Conservation (phyloP, 2,888 invertebrate species). For the Tetramorium bicarinatum region DNA sequence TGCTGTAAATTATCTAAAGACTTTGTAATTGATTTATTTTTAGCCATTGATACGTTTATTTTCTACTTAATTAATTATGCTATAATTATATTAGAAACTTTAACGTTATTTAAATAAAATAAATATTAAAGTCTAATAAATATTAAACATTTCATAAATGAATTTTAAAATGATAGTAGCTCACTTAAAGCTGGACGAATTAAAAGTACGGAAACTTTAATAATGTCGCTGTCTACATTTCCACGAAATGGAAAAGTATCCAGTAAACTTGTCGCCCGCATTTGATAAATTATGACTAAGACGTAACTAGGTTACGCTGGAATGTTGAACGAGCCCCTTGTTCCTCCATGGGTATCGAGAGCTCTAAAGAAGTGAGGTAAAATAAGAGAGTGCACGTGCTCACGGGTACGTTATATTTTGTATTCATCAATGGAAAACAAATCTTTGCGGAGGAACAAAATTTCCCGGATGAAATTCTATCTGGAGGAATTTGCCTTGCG, state of each 20-base stretch:
- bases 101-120: background rate
- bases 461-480: conserved; percentile 44
- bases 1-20: background rate
- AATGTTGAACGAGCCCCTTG: conserved; percentile 64
- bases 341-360: conserved; percentile 70
- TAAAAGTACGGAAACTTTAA: background rate
- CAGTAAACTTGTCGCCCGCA: background rate
- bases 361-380: conserved; percentile 44
- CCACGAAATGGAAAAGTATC: background rate
- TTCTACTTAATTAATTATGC: background rate
- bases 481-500: conserved; percentile 47
- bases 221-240: conserved; percentile 13
- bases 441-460: conserved; percentile 40
- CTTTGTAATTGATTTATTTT: background rate
- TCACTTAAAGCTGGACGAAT: background rate
- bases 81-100: background rate
- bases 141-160: background rate
- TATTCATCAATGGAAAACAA: conserved; percentile 23
- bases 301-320: conserved; percentile 67
- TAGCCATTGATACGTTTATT: background rate
- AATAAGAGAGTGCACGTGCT: background rate
- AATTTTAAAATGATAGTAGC: background rate
- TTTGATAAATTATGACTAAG: conserved; percentile 31
- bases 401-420: background rate
- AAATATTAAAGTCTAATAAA: background rate